Conservation (phyloP, 1,140 invertebrate genomes). For the Drosophila willistoni region DNA sequence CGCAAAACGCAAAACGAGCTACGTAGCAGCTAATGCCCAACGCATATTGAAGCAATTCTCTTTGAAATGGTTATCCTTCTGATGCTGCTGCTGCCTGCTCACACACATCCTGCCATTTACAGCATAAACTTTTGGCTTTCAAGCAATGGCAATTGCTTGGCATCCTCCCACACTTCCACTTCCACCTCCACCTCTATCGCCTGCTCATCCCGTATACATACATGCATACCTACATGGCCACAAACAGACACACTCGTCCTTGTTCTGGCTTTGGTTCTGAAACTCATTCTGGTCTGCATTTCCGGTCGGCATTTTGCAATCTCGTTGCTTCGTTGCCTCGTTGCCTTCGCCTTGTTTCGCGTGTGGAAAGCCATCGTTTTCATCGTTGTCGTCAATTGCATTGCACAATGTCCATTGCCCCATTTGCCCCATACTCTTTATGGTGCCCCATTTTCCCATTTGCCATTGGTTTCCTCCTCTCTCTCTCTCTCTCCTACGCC, state of each 20-base stretch:
- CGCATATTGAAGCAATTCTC: slow-evolving; percentile 77
- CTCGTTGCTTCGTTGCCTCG: not conserved
- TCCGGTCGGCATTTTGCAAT: slow-evolving; percentile 69
- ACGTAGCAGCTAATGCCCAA: slow-evolving; percentile 60
- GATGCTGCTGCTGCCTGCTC: not conserved
- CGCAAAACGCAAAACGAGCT: slow-evolving; percentile 72
- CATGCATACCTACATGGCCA: not conserved
- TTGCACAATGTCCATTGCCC: slow-evolving; percentile 60
- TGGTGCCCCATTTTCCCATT: not conserved
- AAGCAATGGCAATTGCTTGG: slow-evolving; percentile 54
- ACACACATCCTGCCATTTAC: slow-evolving; percentile 48
- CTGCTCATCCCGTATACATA: not conserved
- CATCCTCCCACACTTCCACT: slow-evolving; percentile 18
- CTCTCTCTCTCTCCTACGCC: not conserved
- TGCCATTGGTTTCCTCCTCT: too few relatives aligned
- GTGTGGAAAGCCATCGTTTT: slow-evolving; percentile 13
- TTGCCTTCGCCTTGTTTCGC: slow-evolving; percentile 7
- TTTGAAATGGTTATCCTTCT: slow-evolving; percentile 68
- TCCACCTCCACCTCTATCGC: not conserved
- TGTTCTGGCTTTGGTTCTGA: slow-evolving; percentile 30
- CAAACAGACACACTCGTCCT: not conserved
- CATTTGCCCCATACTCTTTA: not conserved
- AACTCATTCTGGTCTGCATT: slow-evolving; percentile 44
- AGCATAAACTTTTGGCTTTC: slow-evolving; percentile 56
- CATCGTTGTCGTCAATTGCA: slow-evolving; percentile 71